Evolutionary conservation across 2,113 vertebrate species (phyloP), one percentile per base, ranked within the genome.

Genomic region (Oreochromis aureus): DNA sequence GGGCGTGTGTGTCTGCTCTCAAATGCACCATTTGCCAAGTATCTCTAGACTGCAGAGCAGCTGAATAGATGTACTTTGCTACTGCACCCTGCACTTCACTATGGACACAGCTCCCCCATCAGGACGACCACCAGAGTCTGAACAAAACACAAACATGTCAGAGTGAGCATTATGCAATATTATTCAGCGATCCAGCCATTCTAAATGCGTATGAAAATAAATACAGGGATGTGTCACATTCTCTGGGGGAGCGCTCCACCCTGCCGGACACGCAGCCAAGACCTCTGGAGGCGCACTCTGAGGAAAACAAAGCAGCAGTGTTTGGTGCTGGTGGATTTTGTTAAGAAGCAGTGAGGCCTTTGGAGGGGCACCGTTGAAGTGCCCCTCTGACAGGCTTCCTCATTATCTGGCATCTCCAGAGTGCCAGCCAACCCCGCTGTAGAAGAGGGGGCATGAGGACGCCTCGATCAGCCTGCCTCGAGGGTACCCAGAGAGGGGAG

Each of bases 391-490:
- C 94, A 95, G 89, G 36, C 91, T 84, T 90, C 88, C 95, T 96
- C 95, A 96, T 96, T 96, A 96, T 93, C 93, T 88, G 87, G 92
- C 92, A 91, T 93, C 92, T 93, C 90, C 83, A 89, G 91, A 93
- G 93, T 89, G 90, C 94, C 93, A 85, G 88, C 79, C 85, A 66
- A 76, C 85, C 86, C 87, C 10, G 59, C 82, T 55, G 85, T 10
- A 81, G 92, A 78, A 82, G 92, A 83, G 86, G 94, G 94, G 92
- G 90, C 93, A 91, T 7, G 55, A 82, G 82, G 86, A 91, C 39
- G 88, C 89, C 91, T 85, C 78, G 13, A 89, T 92, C 87, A 84
- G 86, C 51, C 84, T 22, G 89, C 92, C 93, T 91, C 79, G 27
- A 73, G 92, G 93, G 89, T 39, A 55, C 63, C 66, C 4, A n/a